These are phyloP conservation scores for Achatina immaculata DNA, from an alignment of 1,140 invertebrate species.

Conservation along the genomic window DNA sequence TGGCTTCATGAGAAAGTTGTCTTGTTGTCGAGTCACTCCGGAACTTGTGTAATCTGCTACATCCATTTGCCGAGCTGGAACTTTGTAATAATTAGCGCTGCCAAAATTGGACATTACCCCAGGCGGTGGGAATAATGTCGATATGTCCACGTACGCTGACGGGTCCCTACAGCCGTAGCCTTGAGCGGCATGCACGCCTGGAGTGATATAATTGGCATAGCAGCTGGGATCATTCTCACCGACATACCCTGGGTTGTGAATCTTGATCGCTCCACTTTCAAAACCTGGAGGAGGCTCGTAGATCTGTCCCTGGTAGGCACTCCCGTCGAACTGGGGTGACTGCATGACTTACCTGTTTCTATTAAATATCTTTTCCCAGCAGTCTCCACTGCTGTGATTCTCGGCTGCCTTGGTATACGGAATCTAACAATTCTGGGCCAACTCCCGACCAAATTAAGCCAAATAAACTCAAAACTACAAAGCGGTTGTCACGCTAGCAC, in stretches of 20 bases:
- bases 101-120: constrained; percentile 10
- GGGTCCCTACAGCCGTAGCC: constrained; percentile 24
- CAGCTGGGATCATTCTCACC: neutral
- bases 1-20: constrained; percentile 21
- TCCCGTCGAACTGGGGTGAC: constrained; percentile 18
- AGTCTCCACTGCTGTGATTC: neutral
- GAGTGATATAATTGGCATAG: constrained; percentile 2
- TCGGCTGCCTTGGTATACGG: neutral
- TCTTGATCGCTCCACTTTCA: too few relatives aligned
- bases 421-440: neutral
- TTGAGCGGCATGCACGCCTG: neutral
- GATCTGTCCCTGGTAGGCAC: neutral
- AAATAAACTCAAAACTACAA: too few relatives aligned
- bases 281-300: constrained; percentile 3
- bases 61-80: constrained; percentile 18
- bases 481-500: too few relatives aligned
- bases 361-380: neutral
- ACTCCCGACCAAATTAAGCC: neutral
- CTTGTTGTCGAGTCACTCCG: neutral
- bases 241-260: constrained; percentile 17
- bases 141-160: constrained; percentile 6
- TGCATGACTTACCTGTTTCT: too few relatives aligned
- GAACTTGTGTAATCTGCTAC: neutral
- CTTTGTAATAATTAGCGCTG: constrained; percentile 22
- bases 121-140: constrained; percentile 11